Evolutionary conservation across 2,888 invertebrate species (phyloP).

Genomic region (Pseudoips prasinana): DNA sequence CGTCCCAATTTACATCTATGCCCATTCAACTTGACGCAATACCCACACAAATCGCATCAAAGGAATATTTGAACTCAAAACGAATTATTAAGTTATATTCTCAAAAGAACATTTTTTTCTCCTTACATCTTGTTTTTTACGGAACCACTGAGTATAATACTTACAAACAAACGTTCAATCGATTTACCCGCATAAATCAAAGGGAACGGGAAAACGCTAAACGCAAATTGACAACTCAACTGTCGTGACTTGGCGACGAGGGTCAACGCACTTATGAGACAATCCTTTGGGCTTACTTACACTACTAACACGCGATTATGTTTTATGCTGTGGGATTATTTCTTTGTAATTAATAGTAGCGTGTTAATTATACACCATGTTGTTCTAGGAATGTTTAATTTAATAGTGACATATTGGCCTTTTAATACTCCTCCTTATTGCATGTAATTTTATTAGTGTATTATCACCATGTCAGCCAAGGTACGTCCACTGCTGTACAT

Average conservation of each 20-base stretch:
- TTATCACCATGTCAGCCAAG: too few species aligned
- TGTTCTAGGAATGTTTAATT: too few species aligned
- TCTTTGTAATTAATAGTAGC: too few species aligned
- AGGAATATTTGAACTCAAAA: slow-evolving; percentile 17
- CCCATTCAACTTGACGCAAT: slow-evolving; percentile 8
- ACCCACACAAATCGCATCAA: slow-evolving; percentile 5
- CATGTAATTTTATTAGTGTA: too few species aligned
- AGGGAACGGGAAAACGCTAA: slow-evolving; percentile 46
- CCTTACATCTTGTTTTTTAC: slow-evolving; percentile 34
- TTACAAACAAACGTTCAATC: slow-evolving; percentile 43
- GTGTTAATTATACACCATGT: too few species aligned
- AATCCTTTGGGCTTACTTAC: slow-evolving; percentile 34
- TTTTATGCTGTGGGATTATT: too few species aligned
- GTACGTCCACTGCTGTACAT: too few species aligned
- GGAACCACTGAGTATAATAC: slow-evolving; percentile 25
- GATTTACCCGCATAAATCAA: slow-evolving; percentile 55
- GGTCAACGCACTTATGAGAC: slow-evolving; percentile 42
- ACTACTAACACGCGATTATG: too few species aligned
- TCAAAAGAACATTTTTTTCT: slow-evolving; percentile 24
- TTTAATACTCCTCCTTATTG: too few species aligned
- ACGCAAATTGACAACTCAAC: slow-evolving; percentile 61
- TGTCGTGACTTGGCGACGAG: slow-evolving; percentile 47
- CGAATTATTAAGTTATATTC: slow-evolving; percentile 29
- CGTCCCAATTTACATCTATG: slow-evolving; percentile 2
- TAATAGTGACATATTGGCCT: too few species aligned